Evolutionary conservation across 2,797 vertebrate genomes (phyloP), one percentile per base, ranked within the genome.

Genomic region (Anas capensis): DNA sequence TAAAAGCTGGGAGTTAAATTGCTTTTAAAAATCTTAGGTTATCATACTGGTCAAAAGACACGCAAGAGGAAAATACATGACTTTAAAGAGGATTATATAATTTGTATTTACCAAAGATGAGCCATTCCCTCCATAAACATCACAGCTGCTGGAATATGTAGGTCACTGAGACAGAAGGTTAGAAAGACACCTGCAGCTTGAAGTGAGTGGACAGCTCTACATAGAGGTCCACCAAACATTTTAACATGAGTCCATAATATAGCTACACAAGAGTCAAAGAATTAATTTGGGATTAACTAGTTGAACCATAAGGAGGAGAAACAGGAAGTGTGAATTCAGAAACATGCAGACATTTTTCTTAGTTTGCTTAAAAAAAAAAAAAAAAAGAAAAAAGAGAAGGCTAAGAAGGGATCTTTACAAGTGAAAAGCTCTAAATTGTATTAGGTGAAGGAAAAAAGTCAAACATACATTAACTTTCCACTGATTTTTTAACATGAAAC

Each of bases 261-360:
- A 1, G 18, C 92, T 94, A 95, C 14, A 3, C 93, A 97, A 96
- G 96, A 97, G 66, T 97, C 94, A 94, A 97, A 89, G 93, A 97
- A 97, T 96, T 97, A 97, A 95, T 95, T 96, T 97, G 93, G 86
- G 80, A 94, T 92, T 82, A 97, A 97, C 80, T 57, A 97, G 92
- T 84, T 91, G 76, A 96, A 96, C 84, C 58, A 36, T 82, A 92
- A 92, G 94, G 91, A 96, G 36, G 38, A 96, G 92, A 88, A 95
- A 57, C 68, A 94, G 88, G 72, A 88, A 94, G 90, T 88, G 68
- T 65, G 83, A 94, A 88, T 88, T 92, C 84, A 89, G 89, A 96
- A 97, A 91, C 92, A 89, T 82, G 90, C 79, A 85, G 82, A 79
- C 33, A 46, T 33, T 91, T 92, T 88, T 92, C 83, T 92, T 72